Evolutionary conservation across 2,797 vertebrate species (phyloP).

Genomic region (Diglossa cyanea): DNA sequence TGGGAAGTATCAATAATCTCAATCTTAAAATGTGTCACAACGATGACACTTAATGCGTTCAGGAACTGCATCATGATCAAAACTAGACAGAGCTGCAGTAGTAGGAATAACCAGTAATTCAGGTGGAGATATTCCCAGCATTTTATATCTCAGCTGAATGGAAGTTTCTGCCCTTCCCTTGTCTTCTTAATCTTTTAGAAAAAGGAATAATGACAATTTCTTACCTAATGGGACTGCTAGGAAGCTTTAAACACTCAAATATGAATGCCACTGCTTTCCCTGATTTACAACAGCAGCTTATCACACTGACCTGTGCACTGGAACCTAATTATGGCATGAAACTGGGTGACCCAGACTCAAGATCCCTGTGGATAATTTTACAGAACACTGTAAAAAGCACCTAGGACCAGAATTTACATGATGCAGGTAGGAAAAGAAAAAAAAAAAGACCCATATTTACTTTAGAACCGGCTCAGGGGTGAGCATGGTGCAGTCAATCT

Average conservation of each 20-base stretch:
- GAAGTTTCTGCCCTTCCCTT: background rate
- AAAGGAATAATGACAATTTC: background rate
- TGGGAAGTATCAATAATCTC: background rate
- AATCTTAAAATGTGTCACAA: background rate
- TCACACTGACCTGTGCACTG: background rate
- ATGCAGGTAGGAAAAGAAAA: background rate
- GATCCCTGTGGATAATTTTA: background rate
- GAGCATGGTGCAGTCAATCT: conserved; percentile 98
- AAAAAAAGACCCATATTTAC: conserved; percentile 67
- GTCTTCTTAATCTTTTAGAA: background rate
- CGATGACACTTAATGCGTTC: background rate
- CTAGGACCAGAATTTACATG: background rate
- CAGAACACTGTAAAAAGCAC: background rate
- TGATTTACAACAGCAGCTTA: background rate
- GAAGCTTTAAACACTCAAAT: background rate
- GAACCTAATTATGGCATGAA: background rate
- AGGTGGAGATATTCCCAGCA: background rate
- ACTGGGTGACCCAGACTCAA: background rate
- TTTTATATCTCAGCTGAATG: background rate
- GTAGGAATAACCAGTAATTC: background rate
- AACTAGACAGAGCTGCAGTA: background rate
- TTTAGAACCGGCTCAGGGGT: conserved; percentile 94
- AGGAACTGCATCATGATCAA: background rate
- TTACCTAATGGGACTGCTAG: background rate
- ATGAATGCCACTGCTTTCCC: background rate